Percentiles rank a stretch among this genome's conserved stretches.
These are phyloP conservation scores for Pipistrellus pygmaeus DNA, from an alignment of 2,797 vertebrate species.

Conservation along the genomic window DNA sequence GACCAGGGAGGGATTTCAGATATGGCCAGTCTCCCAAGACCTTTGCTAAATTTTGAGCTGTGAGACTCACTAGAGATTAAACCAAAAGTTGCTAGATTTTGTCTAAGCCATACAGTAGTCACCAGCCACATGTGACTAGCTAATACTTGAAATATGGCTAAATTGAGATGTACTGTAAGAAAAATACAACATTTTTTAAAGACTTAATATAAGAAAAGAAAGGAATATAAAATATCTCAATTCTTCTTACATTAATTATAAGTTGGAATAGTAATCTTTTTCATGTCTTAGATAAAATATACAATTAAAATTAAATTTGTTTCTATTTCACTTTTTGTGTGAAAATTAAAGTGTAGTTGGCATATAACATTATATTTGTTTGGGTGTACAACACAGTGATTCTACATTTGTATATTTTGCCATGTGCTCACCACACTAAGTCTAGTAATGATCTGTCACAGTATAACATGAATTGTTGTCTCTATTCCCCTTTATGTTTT, in stretches of 20 bases:
- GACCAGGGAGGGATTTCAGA: background rate
- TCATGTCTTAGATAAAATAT: background rate
- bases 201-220: background rate
- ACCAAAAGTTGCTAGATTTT: background rate
- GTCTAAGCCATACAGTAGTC: background rate
- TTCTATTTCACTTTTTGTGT: background rate
- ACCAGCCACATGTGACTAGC: background rate
- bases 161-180: background rate
- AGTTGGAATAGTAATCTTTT: background rate
- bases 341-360: background rate
- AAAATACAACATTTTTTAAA: background rate
- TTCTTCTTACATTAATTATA: background rate
- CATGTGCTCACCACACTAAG: background rate
- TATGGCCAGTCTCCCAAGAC: background rate
- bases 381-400: background rate
- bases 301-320: background rate
- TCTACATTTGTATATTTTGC: background rate
- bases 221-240: background rate
- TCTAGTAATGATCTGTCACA: background rate
- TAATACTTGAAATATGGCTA: background rate
- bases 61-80: background rate
- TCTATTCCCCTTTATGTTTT: background rate
- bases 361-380: background rate
- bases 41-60: background rate
- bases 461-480: background rate